Percentiles rank a stretch among this genome's conserved stretches.
phyloP scores from a whole-genome alignment of 2,113 vertebrate species.

The Entelurus aequoreus region DNA sequence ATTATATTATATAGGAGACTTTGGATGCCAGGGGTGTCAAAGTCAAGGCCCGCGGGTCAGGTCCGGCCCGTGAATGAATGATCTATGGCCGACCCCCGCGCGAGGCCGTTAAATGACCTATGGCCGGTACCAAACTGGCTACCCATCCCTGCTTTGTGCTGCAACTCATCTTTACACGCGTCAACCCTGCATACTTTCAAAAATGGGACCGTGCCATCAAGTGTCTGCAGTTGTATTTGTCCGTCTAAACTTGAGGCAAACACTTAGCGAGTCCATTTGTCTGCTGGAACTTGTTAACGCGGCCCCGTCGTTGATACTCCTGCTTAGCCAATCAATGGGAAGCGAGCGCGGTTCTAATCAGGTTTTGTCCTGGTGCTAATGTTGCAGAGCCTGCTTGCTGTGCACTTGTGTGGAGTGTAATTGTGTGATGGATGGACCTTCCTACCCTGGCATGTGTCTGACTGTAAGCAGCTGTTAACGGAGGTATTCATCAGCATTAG shows the following conservation, averaged over 20 bases:
- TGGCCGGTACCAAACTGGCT: not conserved
- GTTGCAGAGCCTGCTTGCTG: constrained; percentile 24
- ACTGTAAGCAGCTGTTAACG: constrained; percentile 49
- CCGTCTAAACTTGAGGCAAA: constrained; percentile 47
- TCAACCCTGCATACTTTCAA: not conserved
- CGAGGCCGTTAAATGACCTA: too few relatives aligned
- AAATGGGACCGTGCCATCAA: constrained; percentile 38
- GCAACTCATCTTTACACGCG: not conserved
- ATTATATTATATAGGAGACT: too few relatives aligned
- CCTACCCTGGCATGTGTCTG: constrained; percentile 41
- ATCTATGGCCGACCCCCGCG: too few relatives aligned
- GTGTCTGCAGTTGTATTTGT: constrained; percentile 43
- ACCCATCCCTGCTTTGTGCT: not conserved
- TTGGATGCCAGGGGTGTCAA: too few relatives aligned
- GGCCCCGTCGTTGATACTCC: constrained; percentile 50
- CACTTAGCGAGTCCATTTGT: constrained; percentile 52
- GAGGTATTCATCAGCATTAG: constrained; percentile 58
- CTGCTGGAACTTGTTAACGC: constrained; percentile 52
- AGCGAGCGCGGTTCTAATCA: constrained; percentile 58
- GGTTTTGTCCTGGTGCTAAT: constrained; percentile 52
- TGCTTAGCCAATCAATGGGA: constrained; percentile 58
- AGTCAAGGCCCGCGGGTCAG: too few relatives aligned
- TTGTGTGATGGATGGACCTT: constrained; percentile 51
- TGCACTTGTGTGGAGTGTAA: constrained; percentile 29
- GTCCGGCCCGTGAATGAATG: too few relatives aligned